Evolutionary conservation across 1,140 invertebrate species (phyloP), one percentile per base, ranked within the genome.

Genomic region (Achroia grisella): DNA sequence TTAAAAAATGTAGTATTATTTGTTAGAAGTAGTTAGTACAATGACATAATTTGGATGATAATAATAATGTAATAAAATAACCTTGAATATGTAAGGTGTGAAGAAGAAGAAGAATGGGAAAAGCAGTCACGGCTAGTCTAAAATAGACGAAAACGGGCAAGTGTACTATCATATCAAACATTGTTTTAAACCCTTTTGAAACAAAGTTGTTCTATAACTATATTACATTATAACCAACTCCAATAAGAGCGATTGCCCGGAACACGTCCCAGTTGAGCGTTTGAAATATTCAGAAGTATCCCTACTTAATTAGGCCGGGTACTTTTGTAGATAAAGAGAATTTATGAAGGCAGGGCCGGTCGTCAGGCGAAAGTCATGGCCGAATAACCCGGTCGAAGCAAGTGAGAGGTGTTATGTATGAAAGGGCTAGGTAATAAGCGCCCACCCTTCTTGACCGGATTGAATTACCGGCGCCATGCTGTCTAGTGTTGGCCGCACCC

Each of bases 381-480:
- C 53, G 39, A 28, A 61, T 53, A 64, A 71, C 56, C 51, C 59
- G 54, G 52, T 51, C 34, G 54, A 60, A 48, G 34, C 27, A 40
- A 59, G 56, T 60, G 62, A 52, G 54, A 69, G 57, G 47, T 55
- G 52, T 69, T 66, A 76, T 66, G 57, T 69, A 68, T 68, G 64
- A 56, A 56, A 57, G 57, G 54, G 56, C 51, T 31, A 55, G 36
- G 55, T 60, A 62, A 61, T 71, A 64, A 67, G 51, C 58, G 56
- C 39, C 37, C 57, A 72, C 60, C 48, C 59, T 68, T 63, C 56
- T 74, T 72, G 71, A 64, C 61, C 64, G 68, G 70, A 65, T 72
- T 64, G 60, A 53, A 58, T 64, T 60, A 60, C 53, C 42, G 68
- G 63, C 67, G 68, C 61, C 67, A 59, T 55, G 60, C 64, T 35